Base-by-base conservation (phyloP, 1,140 invertebrate genomes). In the Andrena cerasifolii region DNA sequence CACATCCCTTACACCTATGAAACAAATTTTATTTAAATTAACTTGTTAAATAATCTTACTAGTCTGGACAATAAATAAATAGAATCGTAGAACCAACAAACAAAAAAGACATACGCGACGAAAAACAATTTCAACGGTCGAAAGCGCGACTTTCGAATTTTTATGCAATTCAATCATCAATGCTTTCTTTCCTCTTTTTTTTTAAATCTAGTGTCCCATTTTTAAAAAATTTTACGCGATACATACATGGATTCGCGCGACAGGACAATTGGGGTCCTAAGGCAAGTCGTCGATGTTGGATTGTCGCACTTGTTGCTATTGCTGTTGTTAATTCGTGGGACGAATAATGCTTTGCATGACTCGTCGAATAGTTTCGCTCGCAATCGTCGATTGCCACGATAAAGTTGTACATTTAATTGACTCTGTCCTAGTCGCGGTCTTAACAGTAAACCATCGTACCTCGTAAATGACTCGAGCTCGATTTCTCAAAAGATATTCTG, bases 331-430 rank as follows among this genome's bases (percentile, higher is more conserved):
- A 6, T 18, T 16, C 21, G 36, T 18, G 3, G 40, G 40, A 56
- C 26, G 51, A 75, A 47, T 28, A 18, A 54, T 47, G 26, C n/a
- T 53, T 1, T 12, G 40, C 2, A 16, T 2, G 14, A 61, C 16
- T 7, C 16, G 24, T 26, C 24, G 14, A 18, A 26, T 26, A 0
- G 4, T 16, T 14, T 24, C 56, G 3, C 24, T 36, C 36, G 12
- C 31, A 24, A 12, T 59, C 28, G 26, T 31, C 26, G 18, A 31
- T 70, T 5, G 4, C 0, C 16, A 45, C 36, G 53, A 56, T 54
- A 0, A 26, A 24, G 40, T 40, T 51, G 21, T 45, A 56, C n/a
- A 14, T 43, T 74, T 75, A 67, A 75, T 75, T 67, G 72, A 74
- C 61, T 16, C 18, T n/a, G 26, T 18, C 14, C 0, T 18, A 18